A percentile compares a stretch with the other conserved stretches of the same genome.
Evolutionary conservation across 30 jellyfish, hydroid and myxozoan genomes (phyloP).

Genomic region (Aurelia coerulea): DNA sequence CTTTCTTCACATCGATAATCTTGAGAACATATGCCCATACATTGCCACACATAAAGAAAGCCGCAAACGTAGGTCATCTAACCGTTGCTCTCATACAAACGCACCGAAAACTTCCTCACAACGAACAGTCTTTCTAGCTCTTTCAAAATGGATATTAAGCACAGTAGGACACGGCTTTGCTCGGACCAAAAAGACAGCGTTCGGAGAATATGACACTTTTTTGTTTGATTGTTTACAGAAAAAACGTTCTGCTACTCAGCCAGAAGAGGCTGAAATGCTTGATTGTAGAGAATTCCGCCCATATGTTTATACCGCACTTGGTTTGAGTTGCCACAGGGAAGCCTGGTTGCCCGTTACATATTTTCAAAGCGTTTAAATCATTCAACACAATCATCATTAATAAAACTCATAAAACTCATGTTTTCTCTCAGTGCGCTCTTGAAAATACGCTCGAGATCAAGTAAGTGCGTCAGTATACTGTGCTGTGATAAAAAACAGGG

Average conservation of each 20-base stretch:
- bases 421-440: conserved; percentile 21
- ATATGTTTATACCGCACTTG: conserved; percentile 50
- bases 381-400: conserved; percentile 14
- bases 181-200: conserved; percentile 56
- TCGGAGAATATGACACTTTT: conserved; percentile 46
- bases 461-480: background rate
- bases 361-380: conserved; percentile 16
- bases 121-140: conserved; percentile 65
- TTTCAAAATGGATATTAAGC: conserved; percentile 68
- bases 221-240: conserved; percentile 45
- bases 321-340: conserved; percentile 54
- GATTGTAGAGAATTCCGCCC: conserved; percentile 36
- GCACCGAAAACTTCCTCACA: conserved; percentile 53
- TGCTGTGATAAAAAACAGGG: conserved; percentile 14
- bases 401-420: conserved; percentile 6
- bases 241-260: conserved; percentile 28
- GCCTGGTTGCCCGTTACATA: conserved; percentile 12
- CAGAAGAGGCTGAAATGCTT: conserved; percentile 25
- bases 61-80: conserved; percentile 67
- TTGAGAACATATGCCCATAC: conserved; percentile 15
- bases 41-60: conserved; percentile 29
- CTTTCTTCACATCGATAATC: background rate
- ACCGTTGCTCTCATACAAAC: conserved; percentile 56
- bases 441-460: background rate
- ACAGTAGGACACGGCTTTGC: conserved; percentile 65